phyloP scores from a whole-genome alignment of 2,113 vertebrate species.

The Neogobius melanostomus region DNA sequence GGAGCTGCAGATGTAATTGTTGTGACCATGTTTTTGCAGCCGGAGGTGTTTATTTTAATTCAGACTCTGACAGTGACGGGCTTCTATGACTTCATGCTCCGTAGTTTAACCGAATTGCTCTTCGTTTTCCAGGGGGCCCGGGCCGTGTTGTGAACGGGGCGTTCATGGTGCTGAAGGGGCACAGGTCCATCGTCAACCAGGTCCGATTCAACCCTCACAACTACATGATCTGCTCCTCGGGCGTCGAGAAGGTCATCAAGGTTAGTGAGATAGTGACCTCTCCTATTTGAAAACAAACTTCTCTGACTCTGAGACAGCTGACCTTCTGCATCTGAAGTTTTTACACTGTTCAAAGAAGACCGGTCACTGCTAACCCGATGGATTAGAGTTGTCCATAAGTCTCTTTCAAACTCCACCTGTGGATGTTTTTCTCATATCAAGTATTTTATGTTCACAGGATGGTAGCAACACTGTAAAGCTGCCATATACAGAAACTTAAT shows the following conservation, averaged over 20 bases:
- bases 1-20: constrained; percentile 1
- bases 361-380: constrained; percentile 6
- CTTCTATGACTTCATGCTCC: constrained; percentile 2
- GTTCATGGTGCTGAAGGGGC: constrained; percentile 97
- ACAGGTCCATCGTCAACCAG: constrained; percentile 98
- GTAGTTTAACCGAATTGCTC: not conserved
- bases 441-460: not conserved
- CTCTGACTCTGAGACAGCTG: not conserved
- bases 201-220: constrained; percentile 97
- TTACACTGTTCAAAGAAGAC: constrained; percentile 5
- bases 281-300: too few species aligned
- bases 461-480: not conserved
- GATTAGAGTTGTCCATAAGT: constrained; percentile 16
- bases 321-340: not conserved
- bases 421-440: constrained; percentile 3
- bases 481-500: too few species aligned
- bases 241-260: constrained; percentile 99
- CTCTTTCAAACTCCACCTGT: not conserved
- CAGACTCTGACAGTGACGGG: not conserved
- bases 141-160: constrained; percentile 96
- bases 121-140: constrained; percentile 80
- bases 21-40: not conserved
- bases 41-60: constrained; percentile 1
- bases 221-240: constrained; percentile 99
- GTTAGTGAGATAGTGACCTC: constrained; percentile 69